Evolutionary conservation across 2,797 vertebrate species (phyloP), one percentile per base, ranked within the genome.

Genomic region (Argyrosomus regius): DNA sequence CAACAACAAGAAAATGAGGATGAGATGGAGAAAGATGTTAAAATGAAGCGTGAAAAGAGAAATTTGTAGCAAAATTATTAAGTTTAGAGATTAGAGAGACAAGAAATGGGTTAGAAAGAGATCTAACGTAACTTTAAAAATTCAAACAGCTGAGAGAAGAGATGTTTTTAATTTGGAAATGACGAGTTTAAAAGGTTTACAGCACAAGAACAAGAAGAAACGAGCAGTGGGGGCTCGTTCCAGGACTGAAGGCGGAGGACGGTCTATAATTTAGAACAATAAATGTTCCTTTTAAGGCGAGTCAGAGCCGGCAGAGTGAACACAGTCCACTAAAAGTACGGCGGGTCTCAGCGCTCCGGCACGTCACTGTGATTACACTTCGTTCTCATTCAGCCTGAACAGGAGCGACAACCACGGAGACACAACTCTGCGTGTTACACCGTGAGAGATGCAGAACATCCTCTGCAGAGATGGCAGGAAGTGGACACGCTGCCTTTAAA

Each of bases 371-470:
- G 79, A 84, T 86, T 80, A 75, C 73, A 72, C 41, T 77, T 85
- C 45, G 57, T 82, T 79, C 77, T 77, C 67, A 52, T 26, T 83
- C 74, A 28, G 73, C 43, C 67, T 7, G 28, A 81, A 84, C 50
- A n/a, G 22, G 12, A 76, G 71, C 52, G 83, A 82, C 83, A 86
- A 78, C 63, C 81, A 67, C 54, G 22, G 46, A 73, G 65, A 85
- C 39, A 80, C 54, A 60, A 67, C 66, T 75, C 65, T 63, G 11
- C 80, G 60, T 16, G 45, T 72, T 71, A 49, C 48, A 63, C 73
- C 87, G 79, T 66, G n/a, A 78, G 68, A 79, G 63, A 58, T 89
- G 75, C 66, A 26, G 84, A 91, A 91, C 82, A 26, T 62, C 52
- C 35, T 53, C 52, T 6, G 65, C 31, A 22, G 83, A 82, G 53